Base-by-base conservation (phyloP, 2,888 invertebrate genomes). In the Atherix ibis region DNA sequence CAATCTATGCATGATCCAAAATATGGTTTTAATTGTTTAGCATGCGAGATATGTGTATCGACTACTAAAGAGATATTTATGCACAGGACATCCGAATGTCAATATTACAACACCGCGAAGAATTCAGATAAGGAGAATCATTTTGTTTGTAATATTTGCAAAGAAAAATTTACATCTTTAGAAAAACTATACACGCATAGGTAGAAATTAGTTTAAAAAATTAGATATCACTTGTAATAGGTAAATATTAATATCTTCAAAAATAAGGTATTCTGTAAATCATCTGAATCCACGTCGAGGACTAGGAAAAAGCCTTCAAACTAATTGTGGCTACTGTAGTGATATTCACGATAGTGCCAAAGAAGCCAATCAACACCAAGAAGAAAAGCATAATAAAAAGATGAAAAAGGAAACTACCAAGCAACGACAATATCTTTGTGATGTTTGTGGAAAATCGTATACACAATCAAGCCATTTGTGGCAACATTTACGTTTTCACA, bases 401-500 rank as follows among this genome's bases (percentile, higher is more conserved):
- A 34, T 62, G 58, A 45, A 51, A n/a, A 56, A 60, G 12, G 47
- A 49, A 5, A 43, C 35, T 3, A 35, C 38, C 8, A 53, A 54
- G 29, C 41, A 49, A 17, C 53, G 62, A 14, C 68, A 67, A 18
- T 69, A 67, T 44, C 58, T 70, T 5, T 73, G 72, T 43, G 72
- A 73, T 44, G 65, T 70, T 28, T 73, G 72, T 42, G 71, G 71
- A n/a, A 63, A 68, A 40, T 67, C 68, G 4, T 70, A 69, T 44
- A 62, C 73, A 0, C 73, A 73, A 48, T 72, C 72, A 0, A 71
- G 71, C 33, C 73, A 73, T 48, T 58, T 73, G 44, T 72, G 72
- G 71, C 73, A 73, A 36, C 73, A 73, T 46, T 66, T 72, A 52
- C 58, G 73, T 41, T 73, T 73, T 44, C 73, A 73, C 50, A 70